Evolutionary conservation across 2,797 vertebrate species (phyloP), one percentile per base, ranked within the genome.

Genomic region (Salarias fasciatus): DNA sequence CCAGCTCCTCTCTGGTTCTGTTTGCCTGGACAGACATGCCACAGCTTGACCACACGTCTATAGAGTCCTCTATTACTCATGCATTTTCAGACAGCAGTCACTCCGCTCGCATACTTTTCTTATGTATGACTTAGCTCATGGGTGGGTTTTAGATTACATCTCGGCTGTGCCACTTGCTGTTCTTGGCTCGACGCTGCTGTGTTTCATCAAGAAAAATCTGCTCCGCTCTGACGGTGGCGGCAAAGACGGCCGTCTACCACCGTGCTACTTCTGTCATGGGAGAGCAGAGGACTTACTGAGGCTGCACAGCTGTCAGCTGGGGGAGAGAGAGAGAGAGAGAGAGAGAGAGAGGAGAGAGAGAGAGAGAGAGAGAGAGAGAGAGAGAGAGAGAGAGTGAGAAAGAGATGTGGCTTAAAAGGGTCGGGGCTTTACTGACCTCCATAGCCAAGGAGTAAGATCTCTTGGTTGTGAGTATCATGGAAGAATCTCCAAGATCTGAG

Each of bases 131-230:
- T 90, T 83, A 91, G 89, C 91, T 89, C 92, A 79, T 83, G 92
- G 89, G 93, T 91, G 91, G 90, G 80, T 92, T 84, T 91, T 92
- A 92, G 90, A 94, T 94, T 95, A 93, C 90, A 87, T 92, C 91
- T 92, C 85, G 80, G 86, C 92, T 85, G 89, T 89, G 93, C 86
- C 91, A 93, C 92, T 93, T 93, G 92, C 93, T 94, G 85, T 94
- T 95, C 86, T 94, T 94, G 93, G 93, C 93, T 67, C 46, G 3
- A 47, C 53, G 83, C 87, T 77, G 77, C 82, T 87, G 84, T 89
- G 91, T 89, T 94, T 93, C 93, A 94, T 94, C 94, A 92, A 92
- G 93, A n/a, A n/a, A 91, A 94, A 93, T 93, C 90, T 74, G 50
- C 87, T 91, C 85, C 61, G 59, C 84, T 86, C 77, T 65, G 74